These are phyloP conservation scores for Sepiola atlantica DNA, from an alignment of 2,888 invertebrate genomes.

Conservation along the genomic window DNA sequence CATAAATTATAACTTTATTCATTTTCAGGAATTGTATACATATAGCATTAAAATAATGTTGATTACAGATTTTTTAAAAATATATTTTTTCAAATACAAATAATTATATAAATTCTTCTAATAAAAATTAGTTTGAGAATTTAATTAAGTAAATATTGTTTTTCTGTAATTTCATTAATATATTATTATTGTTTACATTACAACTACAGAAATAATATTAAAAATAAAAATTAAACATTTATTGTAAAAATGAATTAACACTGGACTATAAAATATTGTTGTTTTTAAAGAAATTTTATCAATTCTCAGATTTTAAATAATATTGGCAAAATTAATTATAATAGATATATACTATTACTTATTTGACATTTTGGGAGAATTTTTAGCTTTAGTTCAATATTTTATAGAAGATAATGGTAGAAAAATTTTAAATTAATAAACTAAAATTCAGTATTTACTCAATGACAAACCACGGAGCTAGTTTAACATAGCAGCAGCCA, in stretches of 20 bases:
- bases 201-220: neutral
- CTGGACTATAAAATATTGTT: neutral
- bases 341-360: neutral
- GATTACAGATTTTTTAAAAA: neutral
- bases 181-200: neutral
- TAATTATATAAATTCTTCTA: neutral
- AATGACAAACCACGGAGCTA: neutral
- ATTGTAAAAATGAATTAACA: neutral
- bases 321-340: neutral
- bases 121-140: too few species aligned
- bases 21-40: neutral
- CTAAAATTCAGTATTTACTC: constrained; percentile 2
- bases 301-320: neutral
- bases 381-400: neutral
- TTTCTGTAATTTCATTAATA: too few species aligned
- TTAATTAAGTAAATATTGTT: too few species aligned
- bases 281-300: neutral
- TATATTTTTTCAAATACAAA: neutral
- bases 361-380: neutral
- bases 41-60: neutral
- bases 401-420: neutral
- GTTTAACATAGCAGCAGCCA: neutral
- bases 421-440: neutral
- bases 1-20: neutral
- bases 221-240: neutral